phyloP scores from a whole-genome alignment of 35 echinoderm and acorn worm genomes.

The Holothuria glaberrima region DNA sequence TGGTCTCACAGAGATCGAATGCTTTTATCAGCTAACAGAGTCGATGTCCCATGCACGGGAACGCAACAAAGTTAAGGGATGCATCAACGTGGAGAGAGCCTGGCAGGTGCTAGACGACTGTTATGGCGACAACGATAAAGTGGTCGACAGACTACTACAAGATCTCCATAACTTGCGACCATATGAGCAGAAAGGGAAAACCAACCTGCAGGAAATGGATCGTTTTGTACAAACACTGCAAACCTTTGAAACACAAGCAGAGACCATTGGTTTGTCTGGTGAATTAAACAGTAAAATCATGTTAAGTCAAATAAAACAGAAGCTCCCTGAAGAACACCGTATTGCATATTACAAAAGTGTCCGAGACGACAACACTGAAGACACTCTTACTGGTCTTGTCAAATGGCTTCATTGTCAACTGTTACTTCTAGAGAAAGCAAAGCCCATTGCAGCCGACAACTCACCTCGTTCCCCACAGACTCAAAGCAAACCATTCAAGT shows the following conservation, averaged over 20 bases:
- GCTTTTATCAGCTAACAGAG: conserved; percentile 78
- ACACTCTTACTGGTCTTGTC: conserved; percentile 63
- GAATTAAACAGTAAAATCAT: conserved; percentile 79
- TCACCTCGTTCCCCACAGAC: conserved; percentile 2
- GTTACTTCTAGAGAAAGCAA: conserved; percentile 69
- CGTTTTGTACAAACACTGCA: conserved; percentile 67
- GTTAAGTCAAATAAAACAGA: conserved; percentile 67
- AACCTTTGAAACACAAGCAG: conserved; percentile 64
- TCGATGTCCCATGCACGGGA: conserved; percentile 71
- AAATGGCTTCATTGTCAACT: conserved; percentile 61
- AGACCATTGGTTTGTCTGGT: conserved; percentile 63
- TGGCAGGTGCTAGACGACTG: conserved; percentile 73
- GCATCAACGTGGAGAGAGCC: conserved; percentile 58
- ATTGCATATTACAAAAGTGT: conserved; percentile 70
- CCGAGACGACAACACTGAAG: conserved; percentile 41
- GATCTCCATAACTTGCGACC: conserved; percentile 68
- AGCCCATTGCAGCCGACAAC: conserved; percentile 12
- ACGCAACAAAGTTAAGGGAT: conserved; percentile 60
- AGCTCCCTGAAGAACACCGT: conserved; percentile 66
- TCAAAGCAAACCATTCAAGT: conserved; percentile 41
- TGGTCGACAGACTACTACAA: conserved; percentile 69
- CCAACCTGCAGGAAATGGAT: conserved; percentile 53
- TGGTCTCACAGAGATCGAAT: conserved; percentile 65
- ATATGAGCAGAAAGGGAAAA: conserved; percentile 62
- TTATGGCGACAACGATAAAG: conserved; percentile 65